Percentiles rank a stretch among this genome's conserved stretches.
Evolutionary conservation across 2,888 invertebrate genomes (phyloP).

Genomic region (Diachrysia chrysitis): DNA sequence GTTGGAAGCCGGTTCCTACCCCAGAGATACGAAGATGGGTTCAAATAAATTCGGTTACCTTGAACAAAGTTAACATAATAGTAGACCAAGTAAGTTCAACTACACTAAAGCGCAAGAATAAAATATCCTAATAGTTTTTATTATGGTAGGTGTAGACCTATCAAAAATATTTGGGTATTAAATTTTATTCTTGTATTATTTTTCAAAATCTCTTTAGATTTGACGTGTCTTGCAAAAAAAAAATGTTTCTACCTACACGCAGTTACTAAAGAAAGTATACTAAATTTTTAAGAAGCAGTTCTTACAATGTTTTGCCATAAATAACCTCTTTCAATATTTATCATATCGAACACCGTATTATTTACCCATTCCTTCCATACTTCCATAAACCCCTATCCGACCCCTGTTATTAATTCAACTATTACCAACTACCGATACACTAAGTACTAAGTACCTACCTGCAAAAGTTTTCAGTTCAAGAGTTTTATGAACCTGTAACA

Average conservation of each 20-base stretch:
- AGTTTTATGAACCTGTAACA: no score
- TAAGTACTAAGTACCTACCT: no score
- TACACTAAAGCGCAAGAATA: neutral
- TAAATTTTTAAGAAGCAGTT: neutral
- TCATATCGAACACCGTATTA: neutral
- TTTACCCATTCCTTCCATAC: conserved; percentile 4
- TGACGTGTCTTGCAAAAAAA: neutral
- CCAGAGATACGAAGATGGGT: conserved; percentile 57
- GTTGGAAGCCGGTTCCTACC: conserved; percentile 71
- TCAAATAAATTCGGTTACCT: conserved; percentile 70
- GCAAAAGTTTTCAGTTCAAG: neutral
- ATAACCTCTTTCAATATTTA: neutral
- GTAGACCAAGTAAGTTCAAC: neutral
- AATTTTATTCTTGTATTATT: no score
- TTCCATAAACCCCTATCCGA: neutral
- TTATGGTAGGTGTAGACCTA: no score
- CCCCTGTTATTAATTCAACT: conserved; percentile 4
- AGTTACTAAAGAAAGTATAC: neutral
- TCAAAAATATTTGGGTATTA: no score
- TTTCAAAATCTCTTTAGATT: no score
- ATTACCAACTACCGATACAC: neutral
- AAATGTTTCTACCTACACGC: neutral
- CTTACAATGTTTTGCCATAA: neutral
- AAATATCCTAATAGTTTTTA: no score
- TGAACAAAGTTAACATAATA: conserved; percentile 22